Percentiles rank a stretch among this genome's conserved stretches.
Conservation (phyloP, 1,140 invertebrate species). For the Brachystomella parvula region DNA sequence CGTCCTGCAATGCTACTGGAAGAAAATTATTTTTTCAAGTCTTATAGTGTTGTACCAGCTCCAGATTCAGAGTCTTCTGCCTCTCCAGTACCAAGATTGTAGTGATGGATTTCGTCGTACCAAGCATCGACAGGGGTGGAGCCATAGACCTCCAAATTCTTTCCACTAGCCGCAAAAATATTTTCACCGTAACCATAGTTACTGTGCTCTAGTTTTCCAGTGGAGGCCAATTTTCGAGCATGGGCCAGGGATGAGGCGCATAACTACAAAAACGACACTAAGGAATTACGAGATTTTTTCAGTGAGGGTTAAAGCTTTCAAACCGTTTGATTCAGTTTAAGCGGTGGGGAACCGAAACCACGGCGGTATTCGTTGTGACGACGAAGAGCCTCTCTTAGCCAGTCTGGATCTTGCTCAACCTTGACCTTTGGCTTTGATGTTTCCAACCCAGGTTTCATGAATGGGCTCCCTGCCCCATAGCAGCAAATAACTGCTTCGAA, state of each 20-base stretch:
- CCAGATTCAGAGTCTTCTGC: not conserved
- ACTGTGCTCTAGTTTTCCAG: not conserved
- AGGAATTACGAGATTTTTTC: not conserved
- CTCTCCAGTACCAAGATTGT: constrained; percentile 1
- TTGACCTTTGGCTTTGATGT: not conserved
- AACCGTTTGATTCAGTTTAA: constrained; percentile 12
- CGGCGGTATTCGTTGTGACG: constrained; percentile 12
- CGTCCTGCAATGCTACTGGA: not conserved
- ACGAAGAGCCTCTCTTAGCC: not conserved
- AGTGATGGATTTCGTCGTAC: constrained; percentile 2
- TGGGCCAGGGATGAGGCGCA: not conserved
- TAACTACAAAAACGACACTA: not conserved
- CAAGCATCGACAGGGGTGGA: constrained; percentile 3
- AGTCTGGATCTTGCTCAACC: constrained; percentile 2
- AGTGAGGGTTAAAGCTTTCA: not conserved
- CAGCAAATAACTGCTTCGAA: constrained; percentile 3
- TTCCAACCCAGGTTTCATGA: not conserved
- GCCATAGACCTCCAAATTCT: not conserved
- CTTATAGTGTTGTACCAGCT: constrained; percentile 1
- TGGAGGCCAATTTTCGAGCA: not conserved
- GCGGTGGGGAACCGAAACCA: constrained; percentile 10
- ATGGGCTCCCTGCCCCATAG: not conserved
- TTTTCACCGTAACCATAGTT: constrained; percentile 5
- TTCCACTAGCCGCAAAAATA: not conserved
- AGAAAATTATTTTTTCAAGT: not conserved